Evolutionary conservation across 2,797 vertebrate genomes (phyloP).

Genomic region (Xiphophorus birchmanni): DNA sequence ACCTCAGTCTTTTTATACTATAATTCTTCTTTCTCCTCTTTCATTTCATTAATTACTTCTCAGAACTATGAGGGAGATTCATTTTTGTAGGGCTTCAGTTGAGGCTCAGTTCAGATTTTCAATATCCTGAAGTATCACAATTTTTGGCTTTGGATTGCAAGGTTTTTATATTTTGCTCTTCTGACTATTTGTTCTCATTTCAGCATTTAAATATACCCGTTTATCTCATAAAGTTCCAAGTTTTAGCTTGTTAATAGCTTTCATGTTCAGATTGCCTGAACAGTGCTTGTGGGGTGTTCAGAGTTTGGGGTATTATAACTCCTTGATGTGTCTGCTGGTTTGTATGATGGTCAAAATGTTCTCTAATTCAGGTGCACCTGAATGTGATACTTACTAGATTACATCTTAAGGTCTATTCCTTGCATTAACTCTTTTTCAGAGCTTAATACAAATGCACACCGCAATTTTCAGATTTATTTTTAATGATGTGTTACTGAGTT

Average conservation of each 20-base stretch:
- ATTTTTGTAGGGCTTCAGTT: conserved; percentile 40
- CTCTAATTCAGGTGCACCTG: neutral
- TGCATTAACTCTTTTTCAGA: neutral
- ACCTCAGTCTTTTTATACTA: conserved; percentile 40
- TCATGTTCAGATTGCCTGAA: neutral
- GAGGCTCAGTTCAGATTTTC: conserved; percentile 49
- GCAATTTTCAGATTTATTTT: neutral
- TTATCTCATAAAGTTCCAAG: neutral
- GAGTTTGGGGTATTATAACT: neutral
- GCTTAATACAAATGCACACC: neutral
- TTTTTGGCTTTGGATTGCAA: neutral
- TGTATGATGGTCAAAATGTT: neutral
- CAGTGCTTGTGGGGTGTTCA: neutral
- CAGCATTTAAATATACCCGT: neutral
- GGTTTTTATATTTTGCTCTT: neutral
- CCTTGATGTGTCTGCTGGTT: neutral
- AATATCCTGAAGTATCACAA: neutral
- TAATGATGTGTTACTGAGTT: neutral
- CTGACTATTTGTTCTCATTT: neutral
- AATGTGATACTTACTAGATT: neutral
- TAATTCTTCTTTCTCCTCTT: conserved; percentile 15
- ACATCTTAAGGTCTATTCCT: neutral
- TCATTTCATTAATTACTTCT: conserved; percentile 45
- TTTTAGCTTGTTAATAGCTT: neutral
- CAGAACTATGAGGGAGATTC: conserved; percentile 25